Percentiles rank a stretch among this genome's conserved stretches.
These are phyloP conservation scores for Zophobas atratus DNA, from an alignment of 1,140 invertebrate species.

Conservation along the genomic window DNA sequence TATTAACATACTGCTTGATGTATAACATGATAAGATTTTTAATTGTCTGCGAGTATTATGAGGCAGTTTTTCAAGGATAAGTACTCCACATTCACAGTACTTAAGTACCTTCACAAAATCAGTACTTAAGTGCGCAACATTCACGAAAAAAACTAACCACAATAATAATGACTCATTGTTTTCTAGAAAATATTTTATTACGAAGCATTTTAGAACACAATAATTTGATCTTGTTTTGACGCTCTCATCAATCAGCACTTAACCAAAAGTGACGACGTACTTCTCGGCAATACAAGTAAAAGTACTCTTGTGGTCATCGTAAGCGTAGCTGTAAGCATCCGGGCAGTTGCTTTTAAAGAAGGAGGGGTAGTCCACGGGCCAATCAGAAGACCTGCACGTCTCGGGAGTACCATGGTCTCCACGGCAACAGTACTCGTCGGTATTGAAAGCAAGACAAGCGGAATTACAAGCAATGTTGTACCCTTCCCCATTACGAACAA, in stretches of 20 bases:
- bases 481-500: slow-evolving; percentile 58
- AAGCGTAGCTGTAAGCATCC: slow-evolving; percentile 67
- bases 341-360: slow-evolving; percentile 68
- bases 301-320: slow-evolving; percentile 65
- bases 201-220: too few relatives aligned
- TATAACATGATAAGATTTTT: too few relatives aligned
- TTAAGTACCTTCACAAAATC: too few relatives aligned
- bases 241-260: not conserved
- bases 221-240: too few relatives aligned
- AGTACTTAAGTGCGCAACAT: too few relatives aligned
- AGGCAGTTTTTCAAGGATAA: too few relatives aligned
- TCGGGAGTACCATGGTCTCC: slow-evolving; percentile 60
- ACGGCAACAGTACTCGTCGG: slow-evolving; percentile 67
- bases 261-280: slow-evolving; percentile 55
- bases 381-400: slow-evolving; percentile 65
- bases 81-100: too few relatives aligned
- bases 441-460: slow-evolving; percentile 67
- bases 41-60: too few relatives aligned
- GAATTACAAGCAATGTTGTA: slow-evolving; percentile 68
- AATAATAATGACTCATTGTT: too few relatives aligned
- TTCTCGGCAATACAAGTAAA: slow-evolving; percentile 63
- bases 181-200: not conserved
- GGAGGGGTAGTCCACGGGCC: slow-evolving; percentile 64
- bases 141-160: too few relatives aligned
- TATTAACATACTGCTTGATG: too few relatives aligned